Evolutionary conservation across 1,140 invertebrate species (phyloP).

Genomic region (Hycleus cichorii): DNA sequence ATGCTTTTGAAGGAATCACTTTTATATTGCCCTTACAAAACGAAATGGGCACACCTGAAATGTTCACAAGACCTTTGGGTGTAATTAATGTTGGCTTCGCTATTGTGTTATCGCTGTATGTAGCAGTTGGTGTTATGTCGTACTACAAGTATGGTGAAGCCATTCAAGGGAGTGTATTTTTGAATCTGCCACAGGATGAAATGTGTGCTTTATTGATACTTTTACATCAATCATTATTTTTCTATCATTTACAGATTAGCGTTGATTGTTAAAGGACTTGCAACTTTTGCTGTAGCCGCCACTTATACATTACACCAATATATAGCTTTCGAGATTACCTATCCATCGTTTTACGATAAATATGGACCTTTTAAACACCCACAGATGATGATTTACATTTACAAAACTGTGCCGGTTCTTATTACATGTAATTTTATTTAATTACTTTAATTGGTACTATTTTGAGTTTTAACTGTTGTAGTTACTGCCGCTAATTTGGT

Average conservation of each 20-base stretch:
- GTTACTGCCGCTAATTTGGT: background rate
- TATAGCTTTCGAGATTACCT: conserved; percentile 12
- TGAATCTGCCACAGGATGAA: conserved; percentile 53
- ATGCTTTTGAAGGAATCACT: conserved; percentile 73
- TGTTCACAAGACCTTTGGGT: conserved; percentile 67
- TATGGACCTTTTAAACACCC: conserved; percentile 5
- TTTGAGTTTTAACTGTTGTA: background rate
- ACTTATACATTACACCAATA: conserved; percentile 69
- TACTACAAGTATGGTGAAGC: conserved; percentile 72
- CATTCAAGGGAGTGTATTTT: conserved; percentile 59
- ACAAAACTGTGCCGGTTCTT: background rate
- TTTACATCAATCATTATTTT: background rate
- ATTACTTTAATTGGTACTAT: background rate
- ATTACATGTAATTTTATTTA: background rate
- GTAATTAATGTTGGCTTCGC: conserved; percentile 82
- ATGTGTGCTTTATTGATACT: conserved; percentile 45
- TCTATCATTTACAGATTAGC: conserved; percentile 43
- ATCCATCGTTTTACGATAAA: conserved; percentile 1
- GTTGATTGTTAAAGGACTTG: conserved; percentile 55
- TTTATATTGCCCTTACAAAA: conserved; percentile 74
- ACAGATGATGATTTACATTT: background rate
- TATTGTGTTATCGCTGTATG: conserved; percentile 66
- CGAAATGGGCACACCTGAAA: conserved; percentile 73
- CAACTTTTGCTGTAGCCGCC: conserved; percentile 67
- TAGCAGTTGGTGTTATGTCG: conserved; percentile 72